Evolutionary conservation across 2,113 vertebrate genomes (phyloP).

Genomic region (Actinemys pallida): DNA sequence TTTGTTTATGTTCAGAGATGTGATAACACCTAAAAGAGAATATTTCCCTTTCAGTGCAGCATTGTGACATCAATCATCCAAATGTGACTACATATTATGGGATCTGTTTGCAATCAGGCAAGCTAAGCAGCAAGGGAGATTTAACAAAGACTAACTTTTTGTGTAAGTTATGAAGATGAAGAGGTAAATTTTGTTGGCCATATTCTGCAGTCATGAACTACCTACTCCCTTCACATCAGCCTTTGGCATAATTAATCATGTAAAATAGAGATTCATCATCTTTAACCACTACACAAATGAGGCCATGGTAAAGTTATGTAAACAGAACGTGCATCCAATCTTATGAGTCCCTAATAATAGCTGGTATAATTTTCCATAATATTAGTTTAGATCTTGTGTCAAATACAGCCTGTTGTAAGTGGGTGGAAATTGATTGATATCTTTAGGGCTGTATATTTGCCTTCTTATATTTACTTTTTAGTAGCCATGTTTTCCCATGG

Average conservation of each 20-base stretch:
- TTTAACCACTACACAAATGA: slow-evolving; percentile 64
- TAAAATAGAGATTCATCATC: slow-evolving; percentile 71
- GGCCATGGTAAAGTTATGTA: slow-evolving; percentile 55
- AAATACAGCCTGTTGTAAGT: not conserved
- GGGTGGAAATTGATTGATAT: not conserved
- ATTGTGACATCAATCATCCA: slow-evolving; percentile 43
- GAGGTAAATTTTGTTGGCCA: slow-evolving; percentile 47
- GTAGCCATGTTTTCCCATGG: not conserved
- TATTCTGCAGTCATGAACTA: slow-evolving; percentile 17
- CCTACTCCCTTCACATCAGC: slow-evolving; percentile 55
- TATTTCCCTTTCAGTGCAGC: slow-evolving; percentile 41
- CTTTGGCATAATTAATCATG: slow-evolving; percentile 63
- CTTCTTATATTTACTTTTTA: not conserved
- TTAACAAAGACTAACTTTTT: not conserved
- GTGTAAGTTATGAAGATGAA: not conserved
- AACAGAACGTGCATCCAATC: slow-evolving; percentile 59
- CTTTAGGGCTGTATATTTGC: not conserved
- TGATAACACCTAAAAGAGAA: slow-evolving; percentile 29
- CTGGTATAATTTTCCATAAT: slow-evolving; percentile 75
- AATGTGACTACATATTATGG: slow-evolving; percentile 3
- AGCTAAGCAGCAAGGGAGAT: not conserved
- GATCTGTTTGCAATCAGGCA: slow-evolving; percentile 58
- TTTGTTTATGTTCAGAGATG: not conserved
- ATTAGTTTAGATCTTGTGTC: slow-evolving; percentile 65
- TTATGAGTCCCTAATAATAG: slow-evolving; percentile 74